Conservation (phyloP, 2,113 vertebrate genomes). For the Crotophaga sulcirostris region DNA sequence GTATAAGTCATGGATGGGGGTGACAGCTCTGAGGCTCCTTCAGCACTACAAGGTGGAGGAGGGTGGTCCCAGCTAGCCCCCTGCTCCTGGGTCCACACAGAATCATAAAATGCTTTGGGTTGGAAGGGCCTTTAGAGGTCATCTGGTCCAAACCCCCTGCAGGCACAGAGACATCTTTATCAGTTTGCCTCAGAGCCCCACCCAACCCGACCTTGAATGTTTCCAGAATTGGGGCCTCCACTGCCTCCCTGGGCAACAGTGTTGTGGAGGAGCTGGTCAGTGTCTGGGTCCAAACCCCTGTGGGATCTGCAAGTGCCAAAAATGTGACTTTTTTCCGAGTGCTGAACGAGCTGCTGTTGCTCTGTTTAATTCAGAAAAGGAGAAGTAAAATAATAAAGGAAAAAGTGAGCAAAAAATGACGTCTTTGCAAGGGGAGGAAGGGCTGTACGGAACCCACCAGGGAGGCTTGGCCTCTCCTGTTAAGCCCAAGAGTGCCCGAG, state of each 20-base stretch:
- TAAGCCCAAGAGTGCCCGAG: background rate
- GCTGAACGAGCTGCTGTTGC: background rate
- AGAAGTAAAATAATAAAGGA: background rate
- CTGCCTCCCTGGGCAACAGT: no score
- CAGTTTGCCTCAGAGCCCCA: no score
- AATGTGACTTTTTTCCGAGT: background rate
- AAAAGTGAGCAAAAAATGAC: background rate
- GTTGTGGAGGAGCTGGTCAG: background rate
- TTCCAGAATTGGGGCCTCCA: no score
- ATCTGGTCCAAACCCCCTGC: no score
- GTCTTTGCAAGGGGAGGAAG: background rate
- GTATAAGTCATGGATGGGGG: background rate
- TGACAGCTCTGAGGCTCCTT: background rate
- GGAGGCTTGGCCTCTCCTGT: background rate
- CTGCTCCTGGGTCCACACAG: background rate
- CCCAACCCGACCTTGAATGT: no score
- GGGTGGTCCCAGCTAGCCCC: background rate
- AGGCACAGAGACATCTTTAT: no score
- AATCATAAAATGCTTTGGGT: no score
- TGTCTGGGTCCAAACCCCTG: background rate
- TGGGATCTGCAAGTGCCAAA: background rate
- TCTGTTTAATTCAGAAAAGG: background rate
- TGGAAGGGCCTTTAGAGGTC: no score
- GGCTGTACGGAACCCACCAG: background rate
- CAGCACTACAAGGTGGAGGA: no score